Evolutionary conservation across 2,888 invertebrate species (phyloP).

Genomic region (Harmothoe impar): DNA sequence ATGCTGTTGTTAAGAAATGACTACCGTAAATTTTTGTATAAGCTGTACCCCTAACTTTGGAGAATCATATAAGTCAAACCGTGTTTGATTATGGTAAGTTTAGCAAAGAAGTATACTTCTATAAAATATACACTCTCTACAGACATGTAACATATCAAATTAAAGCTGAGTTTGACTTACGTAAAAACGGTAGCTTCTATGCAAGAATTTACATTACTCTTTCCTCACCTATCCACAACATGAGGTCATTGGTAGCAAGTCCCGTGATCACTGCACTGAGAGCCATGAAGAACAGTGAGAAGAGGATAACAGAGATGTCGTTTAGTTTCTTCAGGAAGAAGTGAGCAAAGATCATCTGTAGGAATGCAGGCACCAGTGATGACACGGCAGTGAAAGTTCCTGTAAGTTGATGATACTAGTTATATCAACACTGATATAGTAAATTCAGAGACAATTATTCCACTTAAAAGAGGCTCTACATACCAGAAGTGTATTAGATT

Average conservation of each 20-base stretch:
- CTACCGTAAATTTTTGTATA: no score
- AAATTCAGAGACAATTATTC: not conserved
- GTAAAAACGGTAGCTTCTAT: no score
- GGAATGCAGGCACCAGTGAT: not conserved
- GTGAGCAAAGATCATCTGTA: not conserved
- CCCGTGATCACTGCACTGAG: not conserved
- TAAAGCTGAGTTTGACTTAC: no score
- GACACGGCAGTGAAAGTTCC: not conserved
- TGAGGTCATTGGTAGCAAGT: not conserved
- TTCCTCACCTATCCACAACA: conserved; percentile 13
- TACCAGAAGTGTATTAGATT: not conserved
- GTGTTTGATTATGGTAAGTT: no score
- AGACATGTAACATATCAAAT: no score
- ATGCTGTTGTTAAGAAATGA: no score
- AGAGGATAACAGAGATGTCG: not conserved
- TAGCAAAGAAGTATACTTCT: no score
- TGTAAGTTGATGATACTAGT: not conserved
- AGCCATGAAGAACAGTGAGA: not conserved
- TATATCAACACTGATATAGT: no score
- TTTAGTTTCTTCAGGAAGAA: not conserved
- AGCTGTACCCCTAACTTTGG: no score
- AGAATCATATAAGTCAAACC: no score
- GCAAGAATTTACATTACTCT: no score
- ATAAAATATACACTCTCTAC: no score
- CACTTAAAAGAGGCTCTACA: not conserved